Percentiles rank a stretch among this genome's conserved stretches.
These are phyloP conservation scores for Momotus momota DNA, from an alignment of 2,797 vertebrate genomes.

Conservation along the genomic window DNA sequence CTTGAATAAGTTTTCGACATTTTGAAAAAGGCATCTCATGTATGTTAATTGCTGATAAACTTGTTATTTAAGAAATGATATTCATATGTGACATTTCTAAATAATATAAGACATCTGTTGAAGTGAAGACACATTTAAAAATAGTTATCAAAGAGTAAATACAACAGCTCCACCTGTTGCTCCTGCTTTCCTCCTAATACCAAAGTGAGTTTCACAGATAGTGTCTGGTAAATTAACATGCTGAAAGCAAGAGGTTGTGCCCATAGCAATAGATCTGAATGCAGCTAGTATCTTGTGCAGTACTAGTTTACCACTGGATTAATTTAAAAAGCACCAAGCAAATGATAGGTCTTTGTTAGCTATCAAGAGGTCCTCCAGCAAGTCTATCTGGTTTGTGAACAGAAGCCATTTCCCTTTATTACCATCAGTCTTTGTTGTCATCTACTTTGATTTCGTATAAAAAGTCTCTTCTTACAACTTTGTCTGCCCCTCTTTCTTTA, in stretches of 20 bases:
- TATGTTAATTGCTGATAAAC: neutral
- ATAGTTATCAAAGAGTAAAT: neutral
- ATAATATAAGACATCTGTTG: neutral
- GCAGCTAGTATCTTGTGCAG: neutral
- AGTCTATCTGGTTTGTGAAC: neutral
- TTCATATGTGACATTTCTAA: neutral
- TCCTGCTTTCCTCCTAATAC: neutral
- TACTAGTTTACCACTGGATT: neutral
- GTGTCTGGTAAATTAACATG: neutral
- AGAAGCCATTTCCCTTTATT: neutral
- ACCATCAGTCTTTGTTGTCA: accelerated
- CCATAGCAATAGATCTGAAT: neutral
- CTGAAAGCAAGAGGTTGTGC: neutral
- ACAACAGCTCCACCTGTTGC: neutral
- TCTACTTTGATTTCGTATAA: neutral
- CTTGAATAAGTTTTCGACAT: neutral
- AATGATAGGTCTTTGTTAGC: neutral
- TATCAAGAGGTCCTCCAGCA: neutral
- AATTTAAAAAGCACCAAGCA: neutral
- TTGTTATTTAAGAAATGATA: neutral
- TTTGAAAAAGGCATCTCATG: neutral
- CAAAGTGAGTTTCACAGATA: neutral
- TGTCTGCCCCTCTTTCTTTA: neutral
- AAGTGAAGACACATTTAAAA: neutral
- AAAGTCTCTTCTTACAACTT: neutral